Evolutionary conservation across 2,113 vertebrate species (phyloP), one percentile per base, ranked within the genome.

Genomic region (Eclectus roratus): DNA sequence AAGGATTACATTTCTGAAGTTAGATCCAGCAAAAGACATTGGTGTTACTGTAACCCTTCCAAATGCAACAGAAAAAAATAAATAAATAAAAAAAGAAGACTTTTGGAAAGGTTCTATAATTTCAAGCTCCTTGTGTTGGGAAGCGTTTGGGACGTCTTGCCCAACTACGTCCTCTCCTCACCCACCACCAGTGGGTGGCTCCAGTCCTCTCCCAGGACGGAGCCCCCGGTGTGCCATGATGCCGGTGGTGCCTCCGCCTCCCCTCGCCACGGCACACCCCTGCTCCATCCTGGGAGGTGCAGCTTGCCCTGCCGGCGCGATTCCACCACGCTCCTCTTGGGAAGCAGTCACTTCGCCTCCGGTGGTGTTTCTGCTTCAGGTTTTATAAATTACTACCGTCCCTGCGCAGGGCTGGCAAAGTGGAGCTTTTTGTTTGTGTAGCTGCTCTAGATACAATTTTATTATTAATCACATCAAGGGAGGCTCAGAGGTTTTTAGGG

Each of bases 381-480:
- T 84, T 93, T 91, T 88, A 60, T n/a, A 43, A 87, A 79, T 69
- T 72, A 33, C 58, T 79, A 3, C 19, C 0, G 0, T 90, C 43
- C 49, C 55, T 71, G 50, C 17, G n/a, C 44, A 37, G 43, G 37
- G 39, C 47, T 95, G 90, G 56, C 29, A 55, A 93, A 91, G 41
- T 46, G 35, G 20, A 88, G 17, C 39, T 85, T 91, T 91, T 74
- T 78, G 56, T 93, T 95, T 86, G 29, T 55, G 17, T 91, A 87
- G 84, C 64, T 85, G 43, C 68, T 81, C 69, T 68, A 60, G 85
- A 84, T 81, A 69, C 10, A 46, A 39, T 93, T 92, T 93, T 88
- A 43, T 91, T 92, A 92, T 92, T 96, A 93, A 94, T 93, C 66
- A 93, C 66, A 91, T 89, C 73, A 81, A 78, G 53, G 29, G 47